Conservation (phyloP, 1,140 invertebrate genomes). For the Calosoma granatense region DNA sequence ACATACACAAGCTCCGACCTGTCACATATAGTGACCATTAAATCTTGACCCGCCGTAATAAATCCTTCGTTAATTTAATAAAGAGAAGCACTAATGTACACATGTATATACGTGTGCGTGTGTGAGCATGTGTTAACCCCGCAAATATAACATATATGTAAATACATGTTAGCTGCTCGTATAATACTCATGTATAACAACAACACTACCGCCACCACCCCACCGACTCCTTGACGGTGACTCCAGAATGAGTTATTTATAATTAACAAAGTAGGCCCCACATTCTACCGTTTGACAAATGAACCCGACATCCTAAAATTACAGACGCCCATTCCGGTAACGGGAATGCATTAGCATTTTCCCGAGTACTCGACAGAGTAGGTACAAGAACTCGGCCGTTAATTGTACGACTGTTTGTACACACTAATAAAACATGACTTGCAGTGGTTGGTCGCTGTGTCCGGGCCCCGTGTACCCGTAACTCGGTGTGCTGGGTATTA, state of each 20-base stretch:
- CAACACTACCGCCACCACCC: too few relatives aligned
- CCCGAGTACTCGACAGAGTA: too few relatives aligned
- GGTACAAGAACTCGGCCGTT: neutral
- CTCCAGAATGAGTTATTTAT: too few relatives aligned
- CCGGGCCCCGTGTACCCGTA: too few relatives aligned
- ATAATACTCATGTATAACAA: too few relatives aligned
- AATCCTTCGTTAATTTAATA: neutral
- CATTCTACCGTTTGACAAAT: neutral
- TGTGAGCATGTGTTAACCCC: neutral
- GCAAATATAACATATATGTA: too few relatives aligned
- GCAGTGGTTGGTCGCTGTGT: too few relatives aligned
- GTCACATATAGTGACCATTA: neutral
- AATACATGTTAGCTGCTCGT: too few relatives aligned
- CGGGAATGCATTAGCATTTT: neutral
- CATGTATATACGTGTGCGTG: neutral
- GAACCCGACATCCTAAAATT: neutral
- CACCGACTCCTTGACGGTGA: too few relatives aligned
- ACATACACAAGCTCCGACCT: too few relatives aligned
- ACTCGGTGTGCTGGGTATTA: too few relatives aligned
- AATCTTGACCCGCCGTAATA: neutral
- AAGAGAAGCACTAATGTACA: neutral
- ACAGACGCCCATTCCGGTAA: neutral
- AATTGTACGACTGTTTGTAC: neutral
- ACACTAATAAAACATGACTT: neutral
- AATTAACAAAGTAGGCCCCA: neutral